A percentile compares a stretch with the other conserved stretches of the same genome.
Conservation (phyloP, 2,888 invertebrate genomes). For the Cosmia trapezina region DNA sequence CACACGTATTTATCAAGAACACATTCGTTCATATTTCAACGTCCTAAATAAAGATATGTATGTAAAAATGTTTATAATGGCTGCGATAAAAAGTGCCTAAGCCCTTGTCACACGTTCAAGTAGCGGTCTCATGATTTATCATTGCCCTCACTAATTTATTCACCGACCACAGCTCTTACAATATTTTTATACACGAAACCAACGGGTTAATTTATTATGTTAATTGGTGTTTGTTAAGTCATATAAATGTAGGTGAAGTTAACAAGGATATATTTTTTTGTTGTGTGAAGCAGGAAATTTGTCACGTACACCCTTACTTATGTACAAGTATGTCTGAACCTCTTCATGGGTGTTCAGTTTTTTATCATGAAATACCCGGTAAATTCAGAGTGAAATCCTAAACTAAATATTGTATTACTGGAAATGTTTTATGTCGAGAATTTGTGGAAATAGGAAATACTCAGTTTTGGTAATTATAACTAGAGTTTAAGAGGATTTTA, state of each 20-base stretch:
- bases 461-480: neutral
- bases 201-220: slow-evolving; percentile 77
- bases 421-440: neutral
- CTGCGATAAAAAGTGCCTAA: slow-evolving; percentile 47
- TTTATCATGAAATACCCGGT: neutral
- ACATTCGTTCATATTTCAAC: slow-evolving; percentile 58
- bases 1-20: slow-evolving; percentile 54
- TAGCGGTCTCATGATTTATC: slow-evolving; percentile 68
- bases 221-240: slow-evolving; percentile 77
- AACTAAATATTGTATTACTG: neutral
- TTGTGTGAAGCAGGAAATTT: slow-evolving; percentile 33
- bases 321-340: neutral
- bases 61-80: slow-evolving; percentile 56
- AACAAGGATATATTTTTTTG: slow-evolving; percentile 55
- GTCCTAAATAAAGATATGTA: slow-evolving; percentile 47
- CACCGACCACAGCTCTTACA: slow-evolving; percentile 60
- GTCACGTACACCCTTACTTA: slow-evolving; percentile 16
- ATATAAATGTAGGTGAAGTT: slow-evolving; percentile 59
- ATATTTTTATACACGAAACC: slow-evolving; percentile 73
- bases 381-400: neutral
- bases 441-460: neutral
- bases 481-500: slow-evolving; percentile 2
- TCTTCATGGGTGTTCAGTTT: slow-evolving; percentile 2
- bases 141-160: slow-evolving; percentile 68
- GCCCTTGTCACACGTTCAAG: slow-evolving; percentile 64